phyloP scores from a whole-genome alignment of 1,140 invertebrate species.

The Brachionus asplanchnoidis region DNA sequence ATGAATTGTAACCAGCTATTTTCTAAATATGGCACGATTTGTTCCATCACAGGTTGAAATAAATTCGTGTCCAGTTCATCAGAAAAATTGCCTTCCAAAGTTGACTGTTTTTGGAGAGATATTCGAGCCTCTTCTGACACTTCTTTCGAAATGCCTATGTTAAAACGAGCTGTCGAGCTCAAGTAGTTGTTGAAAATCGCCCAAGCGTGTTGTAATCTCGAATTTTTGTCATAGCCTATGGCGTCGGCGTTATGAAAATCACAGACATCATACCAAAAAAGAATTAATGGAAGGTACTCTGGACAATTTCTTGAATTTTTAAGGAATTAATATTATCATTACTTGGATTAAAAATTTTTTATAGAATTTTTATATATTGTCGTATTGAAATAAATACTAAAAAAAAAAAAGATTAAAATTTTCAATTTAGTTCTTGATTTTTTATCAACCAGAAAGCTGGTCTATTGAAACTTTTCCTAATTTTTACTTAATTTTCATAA shows the following conservation, averaged over 20 bases:
- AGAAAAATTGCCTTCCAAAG: neutral
- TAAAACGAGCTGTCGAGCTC: conserved; percentile 40
- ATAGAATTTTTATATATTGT: too few species aligned
- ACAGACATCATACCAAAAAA: conserved; percentile 41
- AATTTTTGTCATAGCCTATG: conserved; percentile 47
- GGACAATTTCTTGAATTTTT: conserved; percentile 5
- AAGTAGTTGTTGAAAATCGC: conserved; percentile 54
- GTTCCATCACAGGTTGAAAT: conserved; percentile 43
- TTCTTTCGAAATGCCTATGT: neutral
- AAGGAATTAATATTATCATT: neutral
- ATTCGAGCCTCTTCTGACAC: neutral
- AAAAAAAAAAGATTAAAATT: too few species aligned
- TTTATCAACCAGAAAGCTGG: too few species aligned
- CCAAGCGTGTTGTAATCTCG: conserved; percentile 54
- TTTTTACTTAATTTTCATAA: too few species aligned
- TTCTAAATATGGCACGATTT: conserved; percentile 49
- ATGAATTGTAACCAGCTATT: conserved; percentile 52
- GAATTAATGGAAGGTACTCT: conserved; percentile 18
- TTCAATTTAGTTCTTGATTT: too few species aligned
- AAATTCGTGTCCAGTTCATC: neutral
- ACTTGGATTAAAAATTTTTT: too few species aligned
- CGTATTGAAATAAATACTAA: too few species aligned
- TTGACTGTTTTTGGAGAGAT: neutral
- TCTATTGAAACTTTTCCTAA: too few species aligned
- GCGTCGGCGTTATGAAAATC: conserved; percentile 13